Evolutionary conservation across 2,888 invertebrate genomes (phyloP), one percentile per base, ranked within the genome.

Genomic region (Agriopis marginaria): DNA sequence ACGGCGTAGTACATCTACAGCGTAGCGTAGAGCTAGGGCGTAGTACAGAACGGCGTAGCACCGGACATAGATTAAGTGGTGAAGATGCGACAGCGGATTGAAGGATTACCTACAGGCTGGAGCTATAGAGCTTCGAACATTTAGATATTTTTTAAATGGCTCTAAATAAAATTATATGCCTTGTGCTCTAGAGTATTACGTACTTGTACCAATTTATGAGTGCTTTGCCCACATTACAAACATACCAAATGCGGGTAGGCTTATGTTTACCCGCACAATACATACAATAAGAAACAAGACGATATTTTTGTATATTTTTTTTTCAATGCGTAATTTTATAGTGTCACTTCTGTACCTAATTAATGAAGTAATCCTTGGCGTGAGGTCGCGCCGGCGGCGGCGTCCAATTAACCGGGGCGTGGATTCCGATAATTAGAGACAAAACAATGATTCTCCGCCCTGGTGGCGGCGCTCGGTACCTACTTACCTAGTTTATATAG

Each of bases 341-440:
- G 3, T 23, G 40, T 42, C 44, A 8, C 49, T 55, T 69, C 61
- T 65, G 62, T 32, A 47, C 47, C 23, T 69, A 64, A 71, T 71
- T 69, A 72, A 66, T 51, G 44, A 23, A 67, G 61, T 73, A 58
- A 8, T 65, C 66, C 62, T 56, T 50, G 68, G 39, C 63, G 23
- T 8, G 32, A 6, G 23, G 60, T 40, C 32, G 51, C 63, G 71
- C 66, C 71, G 71, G 72, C 68, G 64, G 68, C 47, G 63, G 60
- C 63, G 40, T 69, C 72, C 72, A 75, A 75, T 73, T 72, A 75
- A 56, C 47, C 50, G 70, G 67, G 64, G 70, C 66, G 68, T 53
- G 64, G 71, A 70, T 66, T 59, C 63, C 56, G 56, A 70, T 75
- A 68, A 75, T 75, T 72, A 72, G 70, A 72, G 71, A 72, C 71